phyloP scores from a whole-genome alignment of 2,113 vertebrate genomes.

The Ranitomeya imitator region DNA sequence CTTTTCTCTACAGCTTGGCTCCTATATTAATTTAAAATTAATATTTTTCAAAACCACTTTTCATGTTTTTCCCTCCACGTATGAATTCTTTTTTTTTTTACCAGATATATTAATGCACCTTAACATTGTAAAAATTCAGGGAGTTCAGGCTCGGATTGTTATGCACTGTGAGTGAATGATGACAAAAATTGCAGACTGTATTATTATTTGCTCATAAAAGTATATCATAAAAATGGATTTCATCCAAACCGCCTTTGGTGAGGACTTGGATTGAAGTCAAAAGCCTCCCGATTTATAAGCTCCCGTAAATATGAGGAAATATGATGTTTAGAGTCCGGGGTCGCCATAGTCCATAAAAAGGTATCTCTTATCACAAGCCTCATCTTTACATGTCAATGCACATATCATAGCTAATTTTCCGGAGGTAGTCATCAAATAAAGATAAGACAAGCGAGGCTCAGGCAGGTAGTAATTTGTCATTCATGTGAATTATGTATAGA shows the following conservation, averaged over 20 bases:
- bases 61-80: not conserved
- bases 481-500: slow-evolving; percentile 16
- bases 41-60: too few species aligned
- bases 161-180: not conserved
- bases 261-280: slow-evolving; percentile 33
- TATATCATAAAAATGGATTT: slow-evolving; percentile 30
- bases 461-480: slow-evolving; percentile 37
- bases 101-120: not conserved
- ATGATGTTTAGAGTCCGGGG: not conserved
- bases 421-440: slow-evolving; percentile 33
- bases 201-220: slow-evolving; percentile 31
- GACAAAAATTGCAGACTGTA: slow-evolving; percentile 20
- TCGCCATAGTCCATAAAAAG: not conserved
- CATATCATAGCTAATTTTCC: slow-evolving; percentile 21
- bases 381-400: slow-evolving; percentile 34
- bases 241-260: slow-evolving; percentile 29
- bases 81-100: not conserved
- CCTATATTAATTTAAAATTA: too few species aligned
- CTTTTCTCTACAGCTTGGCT: too few species aligned
- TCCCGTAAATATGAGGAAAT: slow-evolving; percentile 17
- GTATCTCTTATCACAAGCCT: slow-evolving; percentile 2
- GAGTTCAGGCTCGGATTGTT: not conserved
- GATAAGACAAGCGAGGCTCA: not conserved
- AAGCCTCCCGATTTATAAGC: slow-evolving; percentile 35
- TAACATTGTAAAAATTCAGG: not conserved